These are phyloP conservation scores for Platichthys stellatus DNA, from an alignment of 2,113 vertebrate species.

Conservation along the genomic window DNA sequence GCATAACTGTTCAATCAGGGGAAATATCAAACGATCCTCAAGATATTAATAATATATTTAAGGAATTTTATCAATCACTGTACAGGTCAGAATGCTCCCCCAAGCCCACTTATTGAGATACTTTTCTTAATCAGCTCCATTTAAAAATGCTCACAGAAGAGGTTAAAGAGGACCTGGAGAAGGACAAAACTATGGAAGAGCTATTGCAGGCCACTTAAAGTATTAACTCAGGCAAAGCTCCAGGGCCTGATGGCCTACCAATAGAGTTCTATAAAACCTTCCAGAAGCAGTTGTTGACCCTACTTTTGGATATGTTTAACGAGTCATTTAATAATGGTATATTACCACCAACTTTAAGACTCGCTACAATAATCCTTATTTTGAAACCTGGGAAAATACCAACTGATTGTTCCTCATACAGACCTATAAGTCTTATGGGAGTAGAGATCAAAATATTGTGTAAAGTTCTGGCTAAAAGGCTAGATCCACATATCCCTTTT, in stretches of 20 bases:
- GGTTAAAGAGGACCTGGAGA: neutral
- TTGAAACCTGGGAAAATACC: too few relatives aligned
- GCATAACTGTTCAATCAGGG: too few relatives aligned
- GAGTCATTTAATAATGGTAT: neutral
- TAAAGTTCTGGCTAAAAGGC: neutral
- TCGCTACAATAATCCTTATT: neutral
- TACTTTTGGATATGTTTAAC: neutral
- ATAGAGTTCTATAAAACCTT: neutral
- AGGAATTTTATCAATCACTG: neutral
- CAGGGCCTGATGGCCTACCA: neutral
- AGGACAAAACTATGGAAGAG: neutral
- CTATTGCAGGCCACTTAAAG: neutral
- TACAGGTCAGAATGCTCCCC: neutral
- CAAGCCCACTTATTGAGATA: neutral
- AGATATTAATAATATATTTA: neutral
- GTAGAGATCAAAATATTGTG: neutral
- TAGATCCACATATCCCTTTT: neutral
- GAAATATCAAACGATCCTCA: neutral
- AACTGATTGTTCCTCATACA: neutral
- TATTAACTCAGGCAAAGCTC: neutral
- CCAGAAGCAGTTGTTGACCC: neutral
- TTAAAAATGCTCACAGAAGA: neutral
- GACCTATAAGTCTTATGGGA: neutral
- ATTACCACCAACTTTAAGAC: neutral
- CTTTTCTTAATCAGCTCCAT: neutral